Percentiles rank a stretch among this genome's conserved stretches.
phyloP scores from a whole-genome alignment of 2,113 vertebrate genomes.

The Gymnarchus niloticus region DNA sequence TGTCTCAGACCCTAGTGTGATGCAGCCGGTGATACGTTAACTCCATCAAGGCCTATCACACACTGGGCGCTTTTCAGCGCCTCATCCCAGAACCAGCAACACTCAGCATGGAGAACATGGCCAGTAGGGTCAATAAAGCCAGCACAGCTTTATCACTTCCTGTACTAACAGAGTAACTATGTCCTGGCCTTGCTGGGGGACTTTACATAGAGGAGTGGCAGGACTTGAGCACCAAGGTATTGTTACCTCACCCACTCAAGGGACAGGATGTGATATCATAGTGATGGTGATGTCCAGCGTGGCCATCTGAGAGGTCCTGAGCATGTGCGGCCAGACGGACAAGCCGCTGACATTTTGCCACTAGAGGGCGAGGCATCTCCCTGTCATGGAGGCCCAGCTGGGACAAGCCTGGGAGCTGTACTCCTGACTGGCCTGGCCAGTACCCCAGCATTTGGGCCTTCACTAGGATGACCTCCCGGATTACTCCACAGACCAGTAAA shows the following conservation, averaged over 20 bases:
- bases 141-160: too few relatives aligned
- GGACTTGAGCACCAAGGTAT: too few relatives aligned
- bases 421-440: slow-evolving; percentile 40
- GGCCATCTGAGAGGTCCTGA: slow-evolving; percentile 36
- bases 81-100: too few relatives aligned
- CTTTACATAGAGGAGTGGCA: too few relatives aligned
- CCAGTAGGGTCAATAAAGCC: too few relatives aligned
- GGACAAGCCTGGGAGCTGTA: slow-evolving; percentile 37
- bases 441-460: slow-evolving; percentile 40
- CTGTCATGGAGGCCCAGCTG: slow-evolving; percentile 33
- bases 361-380: slow-evolving; percentile 34
- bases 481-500: neutral
- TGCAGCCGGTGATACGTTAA: slow-evolving; percentile 36
- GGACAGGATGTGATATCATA: slow-evolving; percentile 13
- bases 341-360: slow-evolving; percentile 39
- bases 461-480: neutral
- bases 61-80: too few relatives aligned
- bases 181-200: too few relatives aligned
- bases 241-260: too few relatives aligned
- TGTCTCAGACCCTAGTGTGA: slow-evolving; percentile 32
- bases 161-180: too few relatives aligned
- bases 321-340: slow-evolving; percentile 36
- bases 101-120: too few relatives aligned
- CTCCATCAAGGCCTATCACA: slow-evolving; percentile 30
- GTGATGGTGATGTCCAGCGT: slow-evolving; percentile 15